Conservation (phyloP, 2,797 vertebrate genomes). For the Sebastolobus altivelis region DNA sequence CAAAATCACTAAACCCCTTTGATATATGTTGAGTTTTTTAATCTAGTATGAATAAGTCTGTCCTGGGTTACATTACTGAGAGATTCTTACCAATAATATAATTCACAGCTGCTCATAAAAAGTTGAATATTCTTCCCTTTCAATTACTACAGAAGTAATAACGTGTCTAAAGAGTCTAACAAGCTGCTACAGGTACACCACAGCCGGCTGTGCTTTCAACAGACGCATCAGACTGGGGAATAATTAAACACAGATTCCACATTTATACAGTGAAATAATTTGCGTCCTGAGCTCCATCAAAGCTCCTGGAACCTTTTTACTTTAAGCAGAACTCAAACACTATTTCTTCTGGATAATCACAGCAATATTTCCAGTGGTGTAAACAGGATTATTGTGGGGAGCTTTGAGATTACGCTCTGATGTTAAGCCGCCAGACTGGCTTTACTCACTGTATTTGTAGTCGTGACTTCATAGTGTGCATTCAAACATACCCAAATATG, state of each 20-base stretch:
- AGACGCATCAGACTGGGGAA: neutral
- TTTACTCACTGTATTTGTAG: neutral
- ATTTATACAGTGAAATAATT: neutral
- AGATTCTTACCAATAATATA: neutral
- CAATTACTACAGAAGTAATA: neutral
- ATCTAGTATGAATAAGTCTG: neutral
- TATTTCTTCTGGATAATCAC: conserved; percentile 12
- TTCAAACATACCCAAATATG: conserved; percentile 5
- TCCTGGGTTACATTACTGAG: no score
- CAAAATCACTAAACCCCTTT: no score
- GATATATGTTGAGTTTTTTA: neutral
- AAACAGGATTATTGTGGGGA: conserved; percentile 24
- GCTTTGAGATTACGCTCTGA: neutral
- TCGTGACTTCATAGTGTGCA: neutral
- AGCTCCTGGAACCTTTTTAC: neutral
- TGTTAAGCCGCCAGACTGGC: neutral
- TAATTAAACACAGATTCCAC: neutral
- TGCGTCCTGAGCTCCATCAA: neutral
- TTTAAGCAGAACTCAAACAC: conserved; percentile 12
- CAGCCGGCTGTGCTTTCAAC: neutral
- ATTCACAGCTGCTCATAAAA: neutral
- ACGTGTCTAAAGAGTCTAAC: neutral
- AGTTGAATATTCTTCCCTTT: neutral
- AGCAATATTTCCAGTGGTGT: neutral
- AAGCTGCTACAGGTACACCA: neutral